phyloP scores from a whole-genome alignment of 2,113 vertebrate genomes.

The Shinisaurus crocodilurus region DNA sequence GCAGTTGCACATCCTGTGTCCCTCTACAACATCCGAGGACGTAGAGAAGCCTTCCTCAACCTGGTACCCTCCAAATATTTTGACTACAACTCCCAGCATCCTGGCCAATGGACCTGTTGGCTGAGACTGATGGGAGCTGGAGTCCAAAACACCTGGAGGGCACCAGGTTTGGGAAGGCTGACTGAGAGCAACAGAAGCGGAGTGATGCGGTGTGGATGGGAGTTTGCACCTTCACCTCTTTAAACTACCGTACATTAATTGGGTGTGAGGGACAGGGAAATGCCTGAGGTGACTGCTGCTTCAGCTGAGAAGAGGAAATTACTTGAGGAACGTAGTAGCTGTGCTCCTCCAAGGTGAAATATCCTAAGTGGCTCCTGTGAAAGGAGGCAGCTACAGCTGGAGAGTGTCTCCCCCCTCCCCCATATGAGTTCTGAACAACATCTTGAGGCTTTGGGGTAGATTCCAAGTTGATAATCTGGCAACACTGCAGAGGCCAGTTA shows the following conservation, averaged over 20 bases:
- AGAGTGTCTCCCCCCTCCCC: neutral
- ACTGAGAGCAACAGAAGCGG: no score
- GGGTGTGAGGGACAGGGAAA: neutral
- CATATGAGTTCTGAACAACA: neutral
- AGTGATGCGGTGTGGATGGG: neutral
- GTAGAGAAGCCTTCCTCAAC: no score
- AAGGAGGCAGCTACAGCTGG: neutral
- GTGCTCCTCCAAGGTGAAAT: neutral
- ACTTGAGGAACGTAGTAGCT: neutral
- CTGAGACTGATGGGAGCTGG: no score
- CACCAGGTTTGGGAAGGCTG: no score
- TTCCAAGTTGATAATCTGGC: neutral
- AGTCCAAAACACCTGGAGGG: no score
- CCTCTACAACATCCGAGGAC: no score
- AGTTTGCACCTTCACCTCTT: neutral
- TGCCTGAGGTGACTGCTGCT: neutral
- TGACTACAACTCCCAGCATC: no score
- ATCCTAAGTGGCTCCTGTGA: neutral
- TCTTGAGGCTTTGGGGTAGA: neutral
- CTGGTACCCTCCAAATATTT: no score
- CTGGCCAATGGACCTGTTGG: no score
- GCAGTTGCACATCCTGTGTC: no score
- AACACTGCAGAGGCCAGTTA: neutral
- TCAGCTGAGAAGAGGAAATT: neutral
- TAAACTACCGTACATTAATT: neutral